Percentiles rank a stretch among this genome's conserved stretches.
phyloP scores from a whole-genome alignment of 1,140 invertebrate genomes.

The Alviniconcha marisindica region DNA sequence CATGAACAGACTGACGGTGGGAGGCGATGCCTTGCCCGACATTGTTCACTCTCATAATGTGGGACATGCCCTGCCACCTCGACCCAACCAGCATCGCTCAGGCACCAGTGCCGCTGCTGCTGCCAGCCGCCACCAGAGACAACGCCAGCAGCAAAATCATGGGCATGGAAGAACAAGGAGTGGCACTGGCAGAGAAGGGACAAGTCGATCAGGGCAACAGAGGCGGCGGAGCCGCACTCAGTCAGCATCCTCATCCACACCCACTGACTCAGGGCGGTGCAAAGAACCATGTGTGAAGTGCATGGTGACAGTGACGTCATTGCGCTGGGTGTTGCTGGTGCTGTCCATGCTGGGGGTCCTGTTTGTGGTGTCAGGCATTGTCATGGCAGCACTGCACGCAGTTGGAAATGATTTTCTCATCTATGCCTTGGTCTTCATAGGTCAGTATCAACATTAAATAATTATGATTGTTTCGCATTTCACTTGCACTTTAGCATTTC shows the following conservation, averaged over 20 bases:
- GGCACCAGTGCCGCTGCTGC: constrained; percentile 39
- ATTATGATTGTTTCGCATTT: no score
- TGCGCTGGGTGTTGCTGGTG: constrained; percentile 73
- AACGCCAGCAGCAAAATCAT: constrained; percentile 44
- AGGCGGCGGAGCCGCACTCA: constrained; percentile 37
- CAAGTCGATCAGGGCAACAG: constrained; percentile 40
- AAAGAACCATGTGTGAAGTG: constrained; percentile 70
- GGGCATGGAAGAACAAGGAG: constrained; percentile 34
- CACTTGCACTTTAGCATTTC: no score
- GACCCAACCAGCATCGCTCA: constrained; percentile 60
- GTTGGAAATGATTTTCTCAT: constrained; percentile 70
- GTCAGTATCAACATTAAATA: constrained; percentile 65
- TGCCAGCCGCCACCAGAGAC: constrained; percentile 37
- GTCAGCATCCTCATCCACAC: constrained; percentile 41
- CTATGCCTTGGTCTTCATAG: constrained; percentile 74
- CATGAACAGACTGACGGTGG: constrained; percentile 36
- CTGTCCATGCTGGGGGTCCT: constrained; percentile 72
- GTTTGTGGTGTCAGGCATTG: constrained; percentile 74
- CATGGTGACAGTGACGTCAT: constrained; percentile 67
- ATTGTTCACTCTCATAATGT: constrained; percentile 78
- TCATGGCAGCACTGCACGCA: constrained; percentile 72
- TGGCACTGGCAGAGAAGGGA: constrained; percentile 32
- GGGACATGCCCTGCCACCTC: constrained; percentile 75
- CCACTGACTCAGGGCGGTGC: constrained; percentile 57
- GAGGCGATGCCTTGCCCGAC: constrained; percentile 75